Evolutionary conservation across 2,113 vertebrate genomes (phyloP).

Genomic region (Albula glossodonta): DNA sequence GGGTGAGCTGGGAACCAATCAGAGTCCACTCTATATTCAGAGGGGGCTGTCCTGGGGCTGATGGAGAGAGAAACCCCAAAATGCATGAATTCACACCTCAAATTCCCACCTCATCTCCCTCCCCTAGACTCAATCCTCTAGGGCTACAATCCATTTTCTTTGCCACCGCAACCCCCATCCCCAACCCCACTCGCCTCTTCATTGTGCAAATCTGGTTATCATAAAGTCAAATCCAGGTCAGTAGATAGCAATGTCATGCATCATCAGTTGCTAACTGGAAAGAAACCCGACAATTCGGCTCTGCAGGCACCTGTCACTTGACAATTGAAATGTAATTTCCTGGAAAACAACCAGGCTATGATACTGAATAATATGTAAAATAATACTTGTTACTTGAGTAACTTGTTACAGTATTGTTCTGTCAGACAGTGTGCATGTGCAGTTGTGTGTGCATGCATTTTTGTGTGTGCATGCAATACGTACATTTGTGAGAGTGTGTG

Average conservation of each 20-base stretch:
- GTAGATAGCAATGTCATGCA: background rate
- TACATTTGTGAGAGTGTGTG: too few species aligned
- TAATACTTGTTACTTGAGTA: background rate
- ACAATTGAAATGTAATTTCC: background rate
- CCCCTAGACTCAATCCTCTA: background rate
- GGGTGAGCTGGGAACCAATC: constrained; percentile 80
- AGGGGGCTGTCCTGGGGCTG: constrained; percentile 88
- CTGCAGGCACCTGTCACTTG: background rate
- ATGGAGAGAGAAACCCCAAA: constrained; percentile 23
- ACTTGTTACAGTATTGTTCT: too few species aligned
- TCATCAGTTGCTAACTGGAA: background rate
- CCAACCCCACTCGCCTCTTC: background rate
- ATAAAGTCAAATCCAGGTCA: background rate
- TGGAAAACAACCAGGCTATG: background rate
- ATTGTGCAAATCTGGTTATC: constrained; percentile 1
- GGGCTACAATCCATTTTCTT: background rate
- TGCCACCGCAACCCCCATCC: background rate
- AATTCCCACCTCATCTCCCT: background rate
- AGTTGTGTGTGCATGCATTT: too few species aligned
- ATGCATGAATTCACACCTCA: background rate
- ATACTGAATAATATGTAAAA: background rate
- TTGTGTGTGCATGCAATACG: too few species aligned
- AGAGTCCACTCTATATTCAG: constrained; percentile 89
- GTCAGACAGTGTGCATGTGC: background rate
- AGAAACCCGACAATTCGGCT: background rate